Evolutionary conservation across 2,888 invertebrate species (phyloP), one percentile per base, ranked within the genome.

Genomic region (Andrena fulva): DNA sequence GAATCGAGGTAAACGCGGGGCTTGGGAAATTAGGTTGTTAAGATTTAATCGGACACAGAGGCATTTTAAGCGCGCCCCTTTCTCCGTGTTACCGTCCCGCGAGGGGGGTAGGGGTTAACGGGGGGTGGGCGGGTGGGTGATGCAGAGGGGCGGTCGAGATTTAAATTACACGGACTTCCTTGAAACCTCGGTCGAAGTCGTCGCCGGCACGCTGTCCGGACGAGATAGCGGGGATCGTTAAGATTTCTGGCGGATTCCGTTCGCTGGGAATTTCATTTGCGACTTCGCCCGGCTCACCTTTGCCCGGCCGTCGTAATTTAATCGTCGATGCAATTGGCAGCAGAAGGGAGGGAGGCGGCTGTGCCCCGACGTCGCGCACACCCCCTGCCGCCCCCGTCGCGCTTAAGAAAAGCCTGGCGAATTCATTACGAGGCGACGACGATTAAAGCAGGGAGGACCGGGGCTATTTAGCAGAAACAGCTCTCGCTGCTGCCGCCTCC

Each of bases 21-120:
- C 69, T 74, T 59, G 59, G 69, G 77, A 82, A 84, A 84, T 84
- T 82, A 78, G 82, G 74, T 84, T 82, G 78, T 84, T 84, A 84
- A 78, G 84, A 70, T 84, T 82, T 78, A 84, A 84, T 84, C 78
- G 74, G 78, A 71, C 84, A 62, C 70, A 59, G 82, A 71, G 75
- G 78, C 68, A 84, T 78, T 78, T 74, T 75, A 68, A 77, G 48
- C 74, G 83, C 50, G 52, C 68, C 73, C 29, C 16, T 8, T 62
- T 48, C 69, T 50, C 56, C 52, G 52, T 2, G 27, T 33, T 64
- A 10, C 29, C 50, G 56, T 56, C 29, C 24, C 56, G 16, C 48
- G 50, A 20, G 66, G 20, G 20, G 7, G 60, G 20, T 10, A 12
- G 29, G 29, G 24, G 12, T 31, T 6, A 0, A 31, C 16, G 2